A percentile compares a stretch with the other conserved stretches of the same genome.
Evolutionary conservation across 2,888 invertebrate species (phyloP).

Genomic region (Thera britannica): DNA sequence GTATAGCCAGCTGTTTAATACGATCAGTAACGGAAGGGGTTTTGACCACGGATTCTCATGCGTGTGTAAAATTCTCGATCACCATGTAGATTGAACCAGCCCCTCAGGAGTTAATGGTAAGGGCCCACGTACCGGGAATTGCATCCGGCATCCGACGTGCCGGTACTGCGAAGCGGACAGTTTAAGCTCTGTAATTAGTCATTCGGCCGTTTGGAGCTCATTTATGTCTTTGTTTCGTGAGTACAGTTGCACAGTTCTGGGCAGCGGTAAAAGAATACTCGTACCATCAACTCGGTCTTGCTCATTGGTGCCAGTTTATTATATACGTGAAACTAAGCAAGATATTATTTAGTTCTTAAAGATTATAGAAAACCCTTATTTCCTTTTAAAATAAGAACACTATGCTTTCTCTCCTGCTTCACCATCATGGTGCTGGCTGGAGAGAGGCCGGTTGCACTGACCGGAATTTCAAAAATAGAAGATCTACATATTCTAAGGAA

Average conservation of each 20-base stretch:
- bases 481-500: no score
- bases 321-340: background rate
- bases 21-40: slow-evolving; percentile 1
- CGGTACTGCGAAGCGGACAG: slow-evolving; percentile 44
- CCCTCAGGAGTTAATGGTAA: slow-evolving; percentile 34
- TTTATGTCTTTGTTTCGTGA: slow-evolving; percentile 41
- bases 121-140: slow-evolving; percentile 46
- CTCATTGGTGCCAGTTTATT: background rate
- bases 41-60: slow-evolving; percentile 21
- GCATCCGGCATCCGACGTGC: slow-evolving; percentile 54
- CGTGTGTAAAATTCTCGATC: slow-evolving; percentile 33
- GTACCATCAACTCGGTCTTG: background rate
- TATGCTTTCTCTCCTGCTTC: no score
- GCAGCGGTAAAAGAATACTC: slow-evolving; percentile 9
- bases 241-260: slow-evolving; percentile 13
- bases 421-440: no score
- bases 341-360: no score
- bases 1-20: background rate
- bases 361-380: no score
- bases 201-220: slow-evolving; percentile 41
- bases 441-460: no score
- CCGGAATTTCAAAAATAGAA: no score
- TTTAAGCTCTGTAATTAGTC: slow-evolving; percentile 56
- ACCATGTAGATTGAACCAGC: slow-evolving; percentile 31
- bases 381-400: no score